Evolutionary conservation across 2,888 invertebrate genomes (phyloP), one percentile per base, ranked within the genome.

Genomic region (Melinaea marsaeus): DNA sequence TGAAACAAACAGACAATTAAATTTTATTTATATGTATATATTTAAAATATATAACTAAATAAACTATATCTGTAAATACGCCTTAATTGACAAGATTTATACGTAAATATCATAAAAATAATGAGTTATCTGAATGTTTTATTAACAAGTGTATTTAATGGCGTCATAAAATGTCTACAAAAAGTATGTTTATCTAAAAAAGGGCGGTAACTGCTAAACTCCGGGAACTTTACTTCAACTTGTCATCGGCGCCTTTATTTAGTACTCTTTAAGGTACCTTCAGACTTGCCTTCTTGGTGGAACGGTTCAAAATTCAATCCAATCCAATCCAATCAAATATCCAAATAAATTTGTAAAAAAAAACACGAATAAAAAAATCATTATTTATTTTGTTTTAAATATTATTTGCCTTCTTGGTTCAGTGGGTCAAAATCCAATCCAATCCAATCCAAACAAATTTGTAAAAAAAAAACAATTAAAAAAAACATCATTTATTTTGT

Each of bases 241-340:
- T 79, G 77, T 78, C 79, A 78, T 79, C 77, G 77, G 75, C 70
- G 73, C 71, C 71, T 74, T 78, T 75, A 79, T 79, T 77, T 75
- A 75, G 71, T 67, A 70, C 68, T 72, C 58, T 47, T 69, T 60
- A 69, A 57, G 71, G 60, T n/a, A 11, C n/a, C 42, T 63, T 63
- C 71, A 72, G 61, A 73, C 57, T 59, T 11, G 11, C 1, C 51
- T 9, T n/a, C 11, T 9, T 32, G 32, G 2, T 11, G n/a, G 11
- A 7, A 32, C 22, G 32, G 32, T 32, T 51, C 32, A 1, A n/a
- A 3, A 6, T 32, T n/a, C n/a, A n/a, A n/a, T n/a, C n/a, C n/a
- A n/a, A n/a, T n/a, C n/a, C n/a, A n/a, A n/a, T n/a, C n/a, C n/a
- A n/a, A n/a, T n/a, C n/a, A n/a, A n/a, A n/a, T n/a, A 22, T 22